These are phyloP conservation scores for Knipowitschia caucasica DNA, from an alignment of 2,797 vertebrate genomes.

Conservation along the genomic window DNA sequence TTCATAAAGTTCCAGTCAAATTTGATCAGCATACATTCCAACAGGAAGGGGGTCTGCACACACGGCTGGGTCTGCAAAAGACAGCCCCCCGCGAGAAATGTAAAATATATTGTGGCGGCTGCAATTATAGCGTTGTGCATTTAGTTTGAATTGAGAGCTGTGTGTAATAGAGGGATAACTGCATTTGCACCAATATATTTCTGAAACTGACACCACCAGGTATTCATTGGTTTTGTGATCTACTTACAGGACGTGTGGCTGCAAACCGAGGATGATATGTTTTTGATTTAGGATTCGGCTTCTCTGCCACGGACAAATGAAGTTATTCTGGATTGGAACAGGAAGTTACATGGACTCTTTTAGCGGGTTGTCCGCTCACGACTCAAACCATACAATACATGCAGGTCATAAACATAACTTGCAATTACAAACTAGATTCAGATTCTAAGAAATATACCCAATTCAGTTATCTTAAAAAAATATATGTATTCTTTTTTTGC, in stretches of 20 bases:
- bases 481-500: no score
- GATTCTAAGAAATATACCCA: no score
- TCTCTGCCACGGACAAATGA: neutral
- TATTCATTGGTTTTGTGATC: neutral
- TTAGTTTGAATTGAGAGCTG: neutral
- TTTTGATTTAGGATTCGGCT: neutral
- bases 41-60: neutral
- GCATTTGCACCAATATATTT: neutral
- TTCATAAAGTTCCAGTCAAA: neutral
- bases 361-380: neutral
- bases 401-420: no score
- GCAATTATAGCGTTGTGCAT: neutral
- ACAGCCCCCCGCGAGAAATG: neutral
- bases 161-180: neutral
- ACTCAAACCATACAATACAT: neutral
- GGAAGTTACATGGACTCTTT: neutral
- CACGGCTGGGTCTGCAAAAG: neutral
- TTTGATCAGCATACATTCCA: neutral
- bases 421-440: no score
- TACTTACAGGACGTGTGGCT: neutral
- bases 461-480: no score
- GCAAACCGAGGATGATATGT: neutral
- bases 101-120: neutral
- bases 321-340: constrained; percentile 9
- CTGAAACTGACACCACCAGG: neutral